phyloP scores from a whole-genome alignment of 2,113 vertebrate genomes.

The Mastomys natalensis region DNA sequence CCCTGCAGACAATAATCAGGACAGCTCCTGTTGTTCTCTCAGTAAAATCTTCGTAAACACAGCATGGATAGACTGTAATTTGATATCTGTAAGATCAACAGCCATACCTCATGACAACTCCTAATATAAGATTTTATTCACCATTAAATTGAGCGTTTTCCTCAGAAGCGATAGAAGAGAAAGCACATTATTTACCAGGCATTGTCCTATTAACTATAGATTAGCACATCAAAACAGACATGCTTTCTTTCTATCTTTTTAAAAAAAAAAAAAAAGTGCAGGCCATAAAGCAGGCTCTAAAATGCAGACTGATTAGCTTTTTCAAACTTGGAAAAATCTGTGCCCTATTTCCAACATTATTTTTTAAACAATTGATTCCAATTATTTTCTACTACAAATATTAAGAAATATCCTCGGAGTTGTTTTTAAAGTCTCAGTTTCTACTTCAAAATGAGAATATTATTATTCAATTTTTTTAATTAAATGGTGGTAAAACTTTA shows the following conservation, averaged over 20 bases:
- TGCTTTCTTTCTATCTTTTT: not conserved
- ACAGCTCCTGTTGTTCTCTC: slow-evolving; percentile 88
- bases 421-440: not conserved
- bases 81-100: slow-evolving; percentile 87
- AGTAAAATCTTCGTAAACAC: slow-evolving; percentile 87
- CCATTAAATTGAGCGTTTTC: slow-evolving; percentile 84
- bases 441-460: slow-evolving; percentile 23
- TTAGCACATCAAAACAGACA: slow-evolving; percentile 75
- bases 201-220: slow-evolving; percentile 83
- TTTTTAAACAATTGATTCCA: slow-evolving; percentile 50
- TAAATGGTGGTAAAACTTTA: slow-evolving; percentile 30
- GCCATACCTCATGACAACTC: slow-evolving; percentile 84
- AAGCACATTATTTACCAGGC: slow-evolving; percentile 82
- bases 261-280: not conserved
- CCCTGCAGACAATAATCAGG: slow-evolving; percentile 89
- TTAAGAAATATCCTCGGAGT: not conserved
- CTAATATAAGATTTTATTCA: slow-evolving; percentile 85
- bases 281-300: slow-evolving; percentile 49
- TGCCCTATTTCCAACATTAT: slow-evolving; percentile 10
- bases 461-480: slow-evolving; percentile 26
- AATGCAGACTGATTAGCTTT: slow-evolving; percentile 50
- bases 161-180: slow-evolving; percentile 78
- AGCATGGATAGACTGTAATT: slow-evolving; percentile 87
- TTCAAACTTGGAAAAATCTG: slow-evolving; percentile 42
- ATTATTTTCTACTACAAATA: slow-evolving; percentile 51